Evolutionary conservation across 2,113 vertebrate genomes (phyloP).

Genomic region (Elephas maximus): DNA sequence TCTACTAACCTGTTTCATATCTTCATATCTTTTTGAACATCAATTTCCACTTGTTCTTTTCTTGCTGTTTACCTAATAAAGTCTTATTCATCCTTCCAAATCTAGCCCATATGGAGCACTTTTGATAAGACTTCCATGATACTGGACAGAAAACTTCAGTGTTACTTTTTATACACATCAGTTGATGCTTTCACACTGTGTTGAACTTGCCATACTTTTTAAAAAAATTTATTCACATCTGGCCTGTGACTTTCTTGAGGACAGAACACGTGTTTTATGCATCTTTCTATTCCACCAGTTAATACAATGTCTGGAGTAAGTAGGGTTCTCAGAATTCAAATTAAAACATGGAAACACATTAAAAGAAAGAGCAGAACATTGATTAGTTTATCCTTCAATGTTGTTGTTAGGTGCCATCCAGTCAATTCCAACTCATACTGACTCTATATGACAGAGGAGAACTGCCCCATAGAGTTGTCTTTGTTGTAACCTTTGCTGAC

Average conservation of each 20-base stretch:
- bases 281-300: neutral
- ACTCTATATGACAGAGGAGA: neutral
- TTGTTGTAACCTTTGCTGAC: neutral
- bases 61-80: neutral
- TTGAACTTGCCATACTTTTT: neutral
- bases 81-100: neutral
- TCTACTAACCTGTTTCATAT: fast-evolving
- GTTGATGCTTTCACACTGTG: no score
- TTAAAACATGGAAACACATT: neutral
- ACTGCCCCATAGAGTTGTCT: neutral
- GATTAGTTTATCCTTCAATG: neutral
- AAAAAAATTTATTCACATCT: neutral
- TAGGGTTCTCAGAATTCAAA: neutral
- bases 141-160: fast-evolving
- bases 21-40: neutral
- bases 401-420: neutral
- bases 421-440: no score
- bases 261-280: neutral
- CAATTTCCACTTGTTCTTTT: neutral
- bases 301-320: neutral
- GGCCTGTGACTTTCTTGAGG: neutral
- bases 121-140: no score
- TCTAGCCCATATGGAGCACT: neutral
- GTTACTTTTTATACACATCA: neutral
- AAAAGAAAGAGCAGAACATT: neutral